These are phyloP conservation scores for Semnornis frantzii DNA, from an alignment of 2,113 vertebrate species.

Conservation along the genomic window DNA sequence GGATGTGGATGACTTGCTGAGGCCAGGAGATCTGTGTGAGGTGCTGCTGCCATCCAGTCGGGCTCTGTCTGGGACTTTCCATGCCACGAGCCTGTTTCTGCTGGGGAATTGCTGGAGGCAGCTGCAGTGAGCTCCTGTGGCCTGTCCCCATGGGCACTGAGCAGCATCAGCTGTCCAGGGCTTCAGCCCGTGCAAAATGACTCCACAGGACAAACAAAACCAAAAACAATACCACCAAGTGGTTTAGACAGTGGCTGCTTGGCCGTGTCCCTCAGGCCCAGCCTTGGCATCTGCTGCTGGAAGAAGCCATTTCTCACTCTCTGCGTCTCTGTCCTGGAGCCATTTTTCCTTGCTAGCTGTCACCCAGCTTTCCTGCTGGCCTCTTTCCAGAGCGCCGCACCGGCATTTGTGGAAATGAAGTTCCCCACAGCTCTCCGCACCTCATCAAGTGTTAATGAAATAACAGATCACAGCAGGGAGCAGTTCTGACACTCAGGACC, in stretches of 20 bases:
- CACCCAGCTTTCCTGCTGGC: not conserved
- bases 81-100: not conserved
- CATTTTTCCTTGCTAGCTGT: fast-evolving
- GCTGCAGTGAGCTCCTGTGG: not conserved
- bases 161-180: not conserved
- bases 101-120: not conserved
- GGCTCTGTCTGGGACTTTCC: not conserved
- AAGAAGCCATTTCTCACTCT: not conserved
- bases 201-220: not conserved
- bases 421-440: not conserved
- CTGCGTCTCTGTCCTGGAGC: not conserved
- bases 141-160: fast-evolving
- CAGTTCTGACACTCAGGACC: not conserved
- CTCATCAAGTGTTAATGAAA: not conserved
- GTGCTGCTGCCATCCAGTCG: not conserved
- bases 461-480: not conserved
- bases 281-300: not conserved
- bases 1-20: not conserved
- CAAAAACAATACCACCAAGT: not conserved
- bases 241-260: not conserved
- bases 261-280: not conserved
- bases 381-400: not conserved
- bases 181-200: fast-evolving
- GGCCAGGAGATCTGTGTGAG: not conserved
- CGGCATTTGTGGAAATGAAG: not conserved